phyloP scores from a whole-genome alignment of 1,140 invertebrate genomes.

The Listronotus bonariensis region DNA sequence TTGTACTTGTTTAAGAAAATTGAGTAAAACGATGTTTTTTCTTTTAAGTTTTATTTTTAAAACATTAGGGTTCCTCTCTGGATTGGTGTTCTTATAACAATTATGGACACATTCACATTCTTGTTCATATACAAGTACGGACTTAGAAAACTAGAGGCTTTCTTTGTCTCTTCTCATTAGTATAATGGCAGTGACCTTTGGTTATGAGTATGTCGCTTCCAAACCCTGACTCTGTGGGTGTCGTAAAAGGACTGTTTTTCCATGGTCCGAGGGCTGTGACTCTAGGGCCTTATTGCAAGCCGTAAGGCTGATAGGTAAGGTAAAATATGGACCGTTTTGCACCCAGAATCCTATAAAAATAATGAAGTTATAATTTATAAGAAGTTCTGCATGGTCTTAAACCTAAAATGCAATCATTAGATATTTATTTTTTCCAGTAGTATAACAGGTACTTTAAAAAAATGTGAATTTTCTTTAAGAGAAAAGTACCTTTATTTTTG shows the following conservation, averaged over 20 bases:
- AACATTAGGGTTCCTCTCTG: slow-evolving; percentile 85
- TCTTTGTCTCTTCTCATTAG: slow-evolving; percentile 86
- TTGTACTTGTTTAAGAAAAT: no score
- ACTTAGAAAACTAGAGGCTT: slow-evolving; percentile 83
- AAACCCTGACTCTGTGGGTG: slow-evolving; percentile 71
- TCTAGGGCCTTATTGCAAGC: slow-evolving; percentile 74
- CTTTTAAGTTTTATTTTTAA: no score
- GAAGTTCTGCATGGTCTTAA: no score
- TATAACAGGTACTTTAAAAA: no score
- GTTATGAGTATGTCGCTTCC: slow-evolving; percentile 82
- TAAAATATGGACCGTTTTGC: no score
- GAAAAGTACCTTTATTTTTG: no score
- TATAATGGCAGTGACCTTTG: slow-evolving; percentile 88
- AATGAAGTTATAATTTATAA: no score
- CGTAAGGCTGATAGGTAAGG: slow-evolving; percentile 79
- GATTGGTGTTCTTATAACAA: slow-evolving; percentile 87
- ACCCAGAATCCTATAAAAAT: no score
- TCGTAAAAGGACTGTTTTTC: slow-evolving; percentile 82
- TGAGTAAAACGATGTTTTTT: no score
- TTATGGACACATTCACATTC: slow-evolving; percentile 91
- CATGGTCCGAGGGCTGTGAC: slow-evolving; percentile 77
- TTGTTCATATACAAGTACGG: slow-evolving; percentile 90
- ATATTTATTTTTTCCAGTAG: no score
- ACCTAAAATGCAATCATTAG: no score
- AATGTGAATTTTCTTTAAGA: no score